These are phyloP conservation scores for Pterobdella sp. DNA, from an alignment of 2,888 invertebrate genomes.

Conservation along the genomic window DNA sequence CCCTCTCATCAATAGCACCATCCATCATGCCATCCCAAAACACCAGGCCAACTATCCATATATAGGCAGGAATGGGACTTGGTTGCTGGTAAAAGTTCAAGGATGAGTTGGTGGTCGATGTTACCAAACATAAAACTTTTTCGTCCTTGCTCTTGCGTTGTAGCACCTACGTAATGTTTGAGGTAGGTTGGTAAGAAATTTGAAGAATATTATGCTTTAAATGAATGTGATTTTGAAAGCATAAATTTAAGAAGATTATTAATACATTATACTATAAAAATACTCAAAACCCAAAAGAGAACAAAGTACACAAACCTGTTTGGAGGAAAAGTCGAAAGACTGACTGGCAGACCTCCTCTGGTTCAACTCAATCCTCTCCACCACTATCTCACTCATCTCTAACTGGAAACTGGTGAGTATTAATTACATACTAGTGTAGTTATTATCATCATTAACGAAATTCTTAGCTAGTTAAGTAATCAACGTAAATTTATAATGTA, in stretches of 20 bases:
- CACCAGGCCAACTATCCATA: slow-evolving; percentile 20
- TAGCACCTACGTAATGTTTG: slow-evolving; percentile 7
- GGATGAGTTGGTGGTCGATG: not conserved
- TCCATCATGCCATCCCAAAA: slow-evolving; percentile 23
- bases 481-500: no score
- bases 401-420: not conserved
- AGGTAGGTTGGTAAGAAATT: no score
- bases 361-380: slow-evolving; percentile 10
- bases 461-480: no score
- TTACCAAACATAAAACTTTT: slow-evolving; percentile 21
- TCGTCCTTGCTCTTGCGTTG: slow-evolving; percentile 17
- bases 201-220: no score
- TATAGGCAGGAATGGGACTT: not conserved
- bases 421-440: no score
- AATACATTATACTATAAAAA: no score
- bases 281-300: not conserved
- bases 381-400: not conserved
- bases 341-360: not conserved
- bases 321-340: slow-evolving; percentile 13
- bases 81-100: not conserved
- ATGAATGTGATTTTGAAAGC: no score
- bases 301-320: slow-evolving; percentile 2
- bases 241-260: no score
- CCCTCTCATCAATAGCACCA: not conserved
- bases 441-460: no score